Conservation (phyloP, 2,113 vertebrate species). For the Pollachius pollachius region DNA sequence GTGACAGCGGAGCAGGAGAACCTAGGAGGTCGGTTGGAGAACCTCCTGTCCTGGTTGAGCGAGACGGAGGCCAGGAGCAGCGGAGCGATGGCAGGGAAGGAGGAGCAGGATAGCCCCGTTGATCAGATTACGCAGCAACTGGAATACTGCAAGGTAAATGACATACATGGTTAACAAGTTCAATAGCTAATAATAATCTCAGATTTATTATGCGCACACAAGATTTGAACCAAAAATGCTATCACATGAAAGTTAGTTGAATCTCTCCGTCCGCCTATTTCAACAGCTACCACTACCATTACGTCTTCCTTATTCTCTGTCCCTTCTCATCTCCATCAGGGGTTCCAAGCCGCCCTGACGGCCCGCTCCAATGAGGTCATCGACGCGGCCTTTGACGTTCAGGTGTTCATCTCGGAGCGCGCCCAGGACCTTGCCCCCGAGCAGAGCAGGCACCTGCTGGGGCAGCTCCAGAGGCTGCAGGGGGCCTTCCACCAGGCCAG, state of each 20-base stretch:
- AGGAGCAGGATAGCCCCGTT: background rate
- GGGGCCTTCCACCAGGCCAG: slow-evolving; percentile 78
- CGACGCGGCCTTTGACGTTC: slow-evolving; percentile 76
- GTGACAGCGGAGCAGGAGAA: slow-evolving; percentile 67
- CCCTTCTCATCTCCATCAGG: slow-evolving; percentile 57
- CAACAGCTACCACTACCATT: too few relatives aligned
- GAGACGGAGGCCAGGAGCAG: slow-evolving; percentile 53
- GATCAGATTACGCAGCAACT: slow-evolving; percentile 63
- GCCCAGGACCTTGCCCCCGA: slow-evolving; percentile 83
- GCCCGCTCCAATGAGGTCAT: slow-evolving; percentile 78
- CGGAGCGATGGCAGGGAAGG: slow-evolving; percentile 40
- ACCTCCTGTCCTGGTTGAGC: slow-evolving; percentile 77
- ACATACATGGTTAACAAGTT: background rate
- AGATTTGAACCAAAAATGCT: too few relatives aligned
- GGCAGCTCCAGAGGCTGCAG: slow-evolving; percentile 85
- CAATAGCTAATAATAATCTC: background rate
- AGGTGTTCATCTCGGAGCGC: slow-evolving; percentile 87
- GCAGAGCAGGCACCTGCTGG: slow-evolving; percentile 83
- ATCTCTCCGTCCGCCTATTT: too few relatives aligned
- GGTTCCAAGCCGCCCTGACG: slow-evolving; percentile 72
- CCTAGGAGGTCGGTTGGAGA: slow-evolving; percentile 67
- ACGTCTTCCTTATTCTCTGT: too few relatives aligned
- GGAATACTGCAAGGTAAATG: slow-evolving; percentile 73
- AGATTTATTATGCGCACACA: too few relatives aligned
- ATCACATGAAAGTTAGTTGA: too few relatives aligned